Base-by-base conservation (phyloP, 2,113 vertebrate genomes). In the Megatriorchis doriae region DNA sequence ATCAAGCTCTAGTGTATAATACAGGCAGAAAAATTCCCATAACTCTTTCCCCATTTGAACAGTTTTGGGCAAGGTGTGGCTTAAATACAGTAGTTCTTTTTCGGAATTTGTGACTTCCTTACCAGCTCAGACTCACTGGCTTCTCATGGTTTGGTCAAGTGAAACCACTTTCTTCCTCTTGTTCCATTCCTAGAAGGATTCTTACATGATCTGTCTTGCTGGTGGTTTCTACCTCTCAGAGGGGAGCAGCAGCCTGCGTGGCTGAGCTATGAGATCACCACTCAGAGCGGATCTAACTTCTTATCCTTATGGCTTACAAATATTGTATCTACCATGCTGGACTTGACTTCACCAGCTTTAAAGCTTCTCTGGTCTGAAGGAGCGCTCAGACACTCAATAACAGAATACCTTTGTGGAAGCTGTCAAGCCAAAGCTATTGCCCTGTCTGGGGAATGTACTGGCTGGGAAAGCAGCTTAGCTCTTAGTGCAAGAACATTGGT, bases 351-450 rank as follows among this genome's bases (percentile, higher is more conserved):
- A 75, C 23, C 22, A 65, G 23, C 47, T 87, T 83, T 70, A 71
- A 79, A 71, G 13, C 25, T 78, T 40, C 47, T 61, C 27, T 93
- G 17, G 6, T 56, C 62, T 90, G 56, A 73, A 50, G 59, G 70
- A 62, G 14, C 0, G 0, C n/a, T 86, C 29, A 55, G 48, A 36
- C 36, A 52, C 15, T 31, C 17, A 62, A 1, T 36, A 63, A 31
- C 32, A 79, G 42, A 66, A 12, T 25, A 34, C 26, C 16, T 68
- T 47, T 53, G 26, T 31, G 14, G 50, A 83, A 74, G 15, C 47
- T 86, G 55, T 90, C 40, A 70, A 80, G 50, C 50, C 42, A 63
- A 88, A 86, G 14, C 26, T 78, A 4, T 70, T 77, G 53, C 32
- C 70, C 19, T 78, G 9, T 34, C 34, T 61, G 8, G 58, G 58